Evolutionary conservation across 23 tunicate species (phyloP), one percentile per base, ranked within the genome.

Genomic region (Ciona savignyi): DNA sequence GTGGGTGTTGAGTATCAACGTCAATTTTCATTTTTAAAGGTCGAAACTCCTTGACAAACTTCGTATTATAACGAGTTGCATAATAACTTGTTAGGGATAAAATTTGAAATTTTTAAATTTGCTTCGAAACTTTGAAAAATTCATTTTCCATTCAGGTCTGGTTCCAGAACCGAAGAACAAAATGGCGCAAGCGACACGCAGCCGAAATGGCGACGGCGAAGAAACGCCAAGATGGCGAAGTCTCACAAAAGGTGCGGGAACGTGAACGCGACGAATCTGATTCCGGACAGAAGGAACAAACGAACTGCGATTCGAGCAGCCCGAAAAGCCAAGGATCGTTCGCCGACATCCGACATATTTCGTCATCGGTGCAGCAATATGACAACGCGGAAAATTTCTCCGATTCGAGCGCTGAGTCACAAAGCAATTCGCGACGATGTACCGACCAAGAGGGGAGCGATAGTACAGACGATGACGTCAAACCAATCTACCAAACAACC

Each of bases 111-210:
- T n/a, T n/a, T n/a, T n/a, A n/a, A n/a, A n/a, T n/a, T n/a, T n/a
- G n/a, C n/a, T n/a, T n/a, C n/a, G n/a, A n/a, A n/a, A n/a, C n/a
- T n/a, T n/a, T n/a, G n/a, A n/a, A n/a, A n/a, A n/a, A n/a, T n/a
- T n/a, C n/a, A n/a, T n/a, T n/a, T n/a, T n/a, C n/a, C n/a, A n/a
- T n/a, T n/a, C 66, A 90, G 97, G 97, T 90, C 22, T 90, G 97
- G 97, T 90, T 90, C 74, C 97, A 90, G 74, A 90, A 90, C 71
- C 89, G 97, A 0, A 68, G 97, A 74, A 90, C 97, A 90, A 90
- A 90, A 90, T 90, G 97, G 97, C 97, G 97, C 64, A 90, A 90
- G 68, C 89, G 88, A 51, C 97, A 90, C 84, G 97, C 97, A 22
- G 97, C 97, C 23, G 97, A 90, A 64, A 90, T 90, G 97, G 97